Evolutionary conservation across 2,888 invertebrate species (phyloP).

Genomic region (Drosophila demipolita): DNA sequence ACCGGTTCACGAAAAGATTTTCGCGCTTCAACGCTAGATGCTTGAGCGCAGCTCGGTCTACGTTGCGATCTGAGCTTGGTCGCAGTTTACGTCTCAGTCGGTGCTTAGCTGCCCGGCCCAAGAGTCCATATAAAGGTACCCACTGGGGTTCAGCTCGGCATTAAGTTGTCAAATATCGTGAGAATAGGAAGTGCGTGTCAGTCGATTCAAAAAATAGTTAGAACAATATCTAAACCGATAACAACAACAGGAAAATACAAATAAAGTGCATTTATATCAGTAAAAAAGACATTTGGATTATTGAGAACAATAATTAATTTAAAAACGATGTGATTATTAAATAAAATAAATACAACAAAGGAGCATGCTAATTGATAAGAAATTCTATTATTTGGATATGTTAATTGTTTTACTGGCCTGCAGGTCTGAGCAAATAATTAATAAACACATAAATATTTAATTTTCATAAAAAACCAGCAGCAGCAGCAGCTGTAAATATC

Average conservation of each 20-base stretch:
- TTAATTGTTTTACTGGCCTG: conserved; percentile 22
- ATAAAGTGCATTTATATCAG: conserved; percentile 16
- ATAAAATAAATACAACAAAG: conserved; percentile 13
- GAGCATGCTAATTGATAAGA: conserved; percentile 17
- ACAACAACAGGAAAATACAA: conserved; percentile 1
- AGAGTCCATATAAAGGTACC: conserved; percentile 81
- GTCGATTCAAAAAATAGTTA: conserved; percentile 57
- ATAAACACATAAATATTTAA: conserved; percentile 48
- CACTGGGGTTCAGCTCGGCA: conserved; percentile 66
- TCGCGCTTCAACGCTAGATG: conserved; percentile 52
- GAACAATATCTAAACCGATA: conserved; percentile 28
- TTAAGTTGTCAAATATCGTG: conserved; percentile 79
- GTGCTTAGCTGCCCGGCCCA: conserved; percentile 60
- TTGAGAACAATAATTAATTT: conserved; percentile 4
- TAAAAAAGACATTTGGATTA: conserved; percentile 9
- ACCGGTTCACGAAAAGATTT: conserved; percentile 78
- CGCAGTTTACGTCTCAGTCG: conserved; percentile 45
- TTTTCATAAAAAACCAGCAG: conserved; percentile 53
- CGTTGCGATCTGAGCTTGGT: conserved; percentile 37
- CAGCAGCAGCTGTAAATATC: conserved; percentile 32
- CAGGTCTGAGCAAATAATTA: not conserved
- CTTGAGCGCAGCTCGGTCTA: conserved; percentile 43
- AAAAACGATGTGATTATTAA: conserved; percentile 6
- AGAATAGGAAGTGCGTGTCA: conserved; percentile 80
- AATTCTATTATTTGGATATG: conserved; percentile 26